Conservation (phyloP, 2,888 invertebrate species). For the Spilosoma lubricipeda region DNA sequence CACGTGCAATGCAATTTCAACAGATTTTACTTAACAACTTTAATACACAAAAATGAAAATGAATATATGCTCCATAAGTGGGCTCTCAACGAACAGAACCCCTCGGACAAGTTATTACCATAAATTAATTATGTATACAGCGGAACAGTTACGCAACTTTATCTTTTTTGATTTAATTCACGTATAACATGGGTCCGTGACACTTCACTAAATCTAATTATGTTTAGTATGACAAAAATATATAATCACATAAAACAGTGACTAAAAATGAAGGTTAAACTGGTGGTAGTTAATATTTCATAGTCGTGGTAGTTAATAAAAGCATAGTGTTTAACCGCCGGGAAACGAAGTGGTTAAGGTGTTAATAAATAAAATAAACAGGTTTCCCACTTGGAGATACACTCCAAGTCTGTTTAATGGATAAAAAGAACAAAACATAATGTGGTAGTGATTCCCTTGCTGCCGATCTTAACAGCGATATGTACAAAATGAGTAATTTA, state of each 20-base stretch:
- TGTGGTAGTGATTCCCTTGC: no score
- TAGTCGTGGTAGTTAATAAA: neutral
- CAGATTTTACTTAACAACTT: neutral
- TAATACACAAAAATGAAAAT: conserved; percentile 44
- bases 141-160: conserved; percentile 59
- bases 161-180: conserved; percentile 56
- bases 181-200: conserved; percentile 29
- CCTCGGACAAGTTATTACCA: conserved; percentile 62
- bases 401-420: no score
- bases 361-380: no score
- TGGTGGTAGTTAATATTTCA: neutral
- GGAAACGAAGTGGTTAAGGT: no score
- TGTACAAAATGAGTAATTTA: no score
- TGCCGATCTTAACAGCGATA: no score
- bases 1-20: neutral
- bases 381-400: no score
- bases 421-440: no score
- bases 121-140: conserved; percentile 74
- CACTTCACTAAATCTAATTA: conserved; percentile 25
- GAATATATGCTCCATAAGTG: conserved; percentile 57
- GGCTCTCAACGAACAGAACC: conserved; percentile 58
- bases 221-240: conserved; percentile 3
- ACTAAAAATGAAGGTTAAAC: neutral
- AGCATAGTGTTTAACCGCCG: no score
- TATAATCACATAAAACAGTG: neutral